A percentile compares a stretch with the other conserved stretches of the same genome.
Evolutionary conservation across 2,797 vertebrate species (phyloP).

Genomic region (Mustela erminea): DNA sequence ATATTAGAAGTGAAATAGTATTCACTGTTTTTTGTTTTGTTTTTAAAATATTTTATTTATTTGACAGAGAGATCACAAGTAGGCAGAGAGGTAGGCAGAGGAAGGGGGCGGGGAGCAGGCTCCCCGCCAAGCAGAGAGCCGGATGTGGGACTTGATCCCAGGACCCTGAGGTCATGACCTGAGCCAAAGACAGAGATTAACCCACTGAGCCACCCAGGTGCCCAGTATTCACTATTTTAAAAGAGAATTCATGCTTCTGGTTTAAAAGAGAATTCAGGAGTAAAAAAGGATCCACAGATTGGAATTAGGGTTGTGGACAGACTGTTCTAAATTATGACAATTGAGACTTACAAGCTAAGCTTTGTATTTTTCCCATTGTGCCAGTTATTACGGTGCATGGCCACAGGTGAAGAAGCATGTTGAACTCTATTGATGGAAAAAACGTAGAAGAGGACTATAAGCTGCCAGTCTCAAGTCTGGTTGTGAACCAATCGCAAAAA

Average conservation of each 20-base stretch:
- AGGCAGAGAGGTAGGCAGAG: too few relatives aligned
- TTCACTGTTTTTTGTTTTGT: neutral
- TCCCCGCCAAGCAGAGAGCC: too few relatives aligned
- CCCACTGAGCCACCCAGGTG: too few relatives aligned
- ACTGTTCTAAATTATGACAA: conserved; percentile 30
- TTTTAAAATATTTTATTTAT: too few relatives aligned
- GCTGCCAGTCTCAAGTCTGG: neutral
- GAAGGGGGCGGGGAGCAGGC: too few relatives aligned
- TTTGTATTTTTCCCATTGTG: conserved; percentile 35
- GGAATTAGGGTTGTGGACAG: neutral
- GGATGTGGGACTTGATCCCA: too few relatives aligned
- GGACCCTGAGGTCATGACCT: too few relatives aligned
- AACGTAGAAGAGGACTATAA: conserved; percentile 22
- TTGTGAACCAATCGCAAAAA: conserved; percentile 55
- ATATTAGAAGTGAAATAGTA: neutral
- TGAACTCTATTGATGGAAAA: conserved; percentile 60
- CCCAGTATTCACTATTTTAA: too few relatives aligned
- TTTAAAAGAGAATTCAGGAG: conserved; percentile 25
- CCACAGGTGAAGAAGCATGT: conserved; percentile 27
- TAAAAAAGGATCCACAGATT: neutral
- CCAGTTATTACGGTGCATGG: neutral
- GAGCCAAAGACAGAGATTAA: too few relatives aligned
- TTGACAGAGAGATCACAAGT: too few relatives aligned
- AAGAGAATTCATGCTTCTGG: neutral
- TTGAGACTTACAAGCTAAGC: neutral